Base-by-base conservation (phyloP, 2,113 vertebrate species). In the Pithys albifrons region DNA sequence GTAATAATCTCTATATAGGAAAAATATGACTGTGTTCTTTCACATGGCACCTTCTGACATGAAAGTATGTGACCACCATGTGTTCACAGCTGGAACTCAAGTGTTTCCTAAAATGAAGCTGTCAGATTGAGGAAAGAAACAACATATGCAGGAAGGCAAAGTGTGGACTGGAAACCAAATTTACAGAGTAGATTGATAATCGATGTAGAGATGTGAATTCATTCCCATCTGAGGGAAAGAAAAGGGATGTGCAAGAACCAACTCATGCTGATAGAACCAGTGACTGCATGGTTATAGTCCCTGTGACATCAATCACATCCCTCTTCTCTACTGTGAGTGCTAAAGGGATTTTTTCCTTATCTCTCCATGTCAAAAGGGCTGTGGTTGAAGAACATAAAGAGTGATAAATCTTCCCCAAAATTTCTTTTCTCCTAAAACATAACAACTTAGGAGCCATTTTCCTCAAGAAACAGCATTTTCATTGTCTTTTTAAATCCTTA, bases 31-130 rank as follows among this genome's bases (percentile, higher is more conserved):
- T 70, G 91, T 31, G 31, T 82, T 89, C 14, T 70, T 49, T 91
- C 57, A 33, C 31, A 51, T 67, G 54, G 33, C 74, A 94, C 46
- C 54, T 81, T 84, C 66, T 91, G 87, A 69, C 89, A 54, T 65
- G 33, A 49, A 65, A 82, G 57, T 75, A 67, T 85, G 61, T 1
- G 4, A 45, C 54, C 35, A 78, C 25, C n/a, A 33, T 29, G 70
- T 89, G 73, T 64, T 91, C 35, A 33, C 39, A 75, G 22, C 67
- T 91, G 70, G 48, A 48, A 61, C 69, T 58, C 16, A 79, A 92
- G 91, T 81, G 80, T 54, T 92, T 91, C 89, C 82, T 91, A 85
- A 91, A 93, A 88, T 91, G 84, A 85, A 91, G 23, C 27, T 89
- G 84, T 85, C 48, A 72, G 0, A 5, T 79, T 75, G 81, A 82